Evolutionary conservation across 2,113 vertebrate genomes (phyloP).

Genomic region (Hypocryptadius cinnamomeus): DNA sequence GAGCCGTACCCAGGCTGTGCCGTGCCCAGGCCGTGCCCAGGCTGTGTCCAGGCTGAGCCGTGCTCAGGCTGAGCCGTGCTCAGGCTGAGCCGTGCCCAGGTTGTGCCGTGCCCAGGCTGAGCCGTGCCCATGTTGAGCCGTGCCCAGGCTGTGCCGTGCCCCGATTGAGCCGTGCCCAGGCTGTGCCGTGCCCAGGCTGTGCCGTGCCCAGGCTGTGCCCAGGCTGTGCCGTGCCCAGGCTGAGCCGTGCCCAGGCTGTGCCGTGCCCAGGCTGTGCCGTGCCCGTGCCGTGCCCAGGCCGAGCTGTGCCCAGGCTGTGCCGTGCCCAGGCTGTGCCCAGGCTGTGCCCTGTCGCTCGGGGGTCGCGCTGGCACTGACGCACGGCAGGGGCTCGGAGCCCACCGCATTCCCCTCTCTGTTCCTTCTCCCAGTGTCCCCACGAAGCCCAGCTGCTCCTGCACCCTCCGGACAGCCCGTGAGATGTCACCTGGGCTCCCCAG

Average conservation of each 20-base stretch:
- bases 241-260: background rate
- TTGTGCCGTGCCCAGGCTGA: background rate
- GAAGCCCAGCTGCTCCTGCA: background rate
- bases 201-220: background rate
- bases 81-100: rapidly evolving
- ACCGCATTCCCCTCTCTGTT: rapidly evolving
- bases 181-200: background rate
- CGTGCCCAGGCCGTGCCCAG: no score
- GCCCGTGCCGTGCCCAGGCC: background rate
- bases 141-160: background rate
- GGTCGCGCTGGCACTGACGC: background rate
- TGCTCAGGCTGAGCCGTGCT: background rate
- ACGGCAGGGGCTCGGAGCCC: background rate
- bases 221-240: background rate
- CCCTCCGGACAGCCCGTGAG: rapidly evolving
- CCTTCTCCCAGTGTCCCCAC: rapidly evolving
- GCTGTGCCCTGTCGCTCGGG: rapidly evolving
- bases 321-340: rapidly evolving
- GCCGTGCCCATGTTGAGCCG: background rate
- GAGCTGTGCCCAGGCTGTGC: background rate
- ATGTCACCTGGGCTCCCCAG: background rate
- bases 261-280: background rate
- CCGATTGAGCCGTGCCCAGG: no score
- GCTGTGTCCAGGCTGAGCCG: no score
- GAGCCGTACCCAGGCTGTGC: no score